Evolutionary conservation across 1,140 invertebrate species (phyloP), one percentile per base, ranked within the genome.

Genomic region (Zaprionus kolodkinae): DNA sequence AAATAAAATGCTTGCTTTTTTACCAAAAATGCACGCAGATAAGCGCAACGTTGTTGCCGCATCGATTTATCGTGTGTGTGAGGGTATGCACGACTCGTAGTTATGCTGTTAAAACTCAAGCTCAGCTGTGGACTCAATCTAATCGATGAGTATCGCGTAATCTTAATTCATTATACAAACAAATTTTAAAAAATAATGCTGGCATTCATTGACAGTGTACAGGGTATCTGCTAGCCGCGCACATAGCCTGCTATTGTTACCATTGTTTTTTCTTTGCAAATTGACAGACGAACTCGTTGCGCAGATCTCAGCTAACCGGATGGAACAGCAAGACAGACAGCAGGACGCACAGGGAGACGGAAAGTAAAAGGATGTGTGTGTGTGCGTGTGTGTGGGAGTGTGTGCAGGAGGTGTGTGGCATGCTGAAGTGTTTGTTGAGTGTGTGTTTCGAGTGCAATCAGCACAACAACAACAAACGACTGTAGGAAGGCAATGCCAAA

Each of bases 401-500:
- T 35, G 33, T 76, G 57, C 62, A 76, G 68, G 73, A 76, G 65
- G 66, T 64, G 68, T 69, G 66, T 69, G 63, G 59, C 52, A 55
- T 50, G 45, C 52, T 72, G 66, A 74, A 87, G 79, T 87, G 83
- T 78, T 76, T 71, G 63, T 63, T 68, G 81, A 78, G 83, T 77
- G 79, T 82, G 66, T 87, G 69, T 77, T 73, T 79, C 76, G 79
- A 87, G 83, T 83, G 83, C 83, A 72, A 87, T 87, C 83, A 82
- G 68, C 73, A 59, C 81, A 78, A 71, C 63, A 69, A 74, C 62
- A 76, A 86, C 21, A 21, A 21, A 21, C 70, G 79, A 61, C 54
- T 36, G 45, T 45, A 54, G 30, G 40, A 40, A 25, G 64, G 70
- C 72, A 84, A 80, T 65, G 59, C 40, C 35, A 55, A 75, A 69